A percentile compares a stretch with the other conserved stretches of the same genome.
phyloP scores from a whole-genome alignment of 2,797 vertebrate genomes.

The Margarornis squamiger region DNA sequence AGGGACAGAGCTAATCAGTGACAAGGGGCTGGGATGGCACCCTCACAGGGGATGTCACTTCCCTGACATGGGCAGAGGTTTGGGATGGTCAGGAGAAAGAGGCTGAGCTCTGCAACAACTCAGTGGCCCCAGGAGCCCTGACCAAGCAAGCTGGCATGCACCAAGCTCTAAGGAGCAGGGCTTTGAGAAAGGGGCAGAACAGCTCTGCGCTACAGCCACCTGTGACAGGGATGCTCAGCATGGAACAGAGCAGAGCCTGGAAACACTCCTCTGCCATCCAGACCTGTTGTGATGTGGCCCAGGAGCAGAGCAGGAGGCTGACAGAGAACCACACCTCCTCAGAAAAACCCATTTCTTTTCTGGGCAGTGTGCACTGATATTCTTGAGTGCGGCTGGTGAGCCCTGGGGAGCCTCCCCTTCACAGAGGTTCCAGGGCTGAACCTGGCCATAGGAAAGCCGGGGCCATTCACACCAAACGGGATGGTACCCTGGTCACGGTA shows the following conservation, averaged over 20 bases:
- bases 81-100: not conserved
- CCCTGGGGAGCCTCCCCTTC: not conserved
- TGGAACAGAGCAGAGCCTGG: not conserved
- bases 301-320: not conserved
- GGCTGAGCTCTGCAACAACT: not conserved
- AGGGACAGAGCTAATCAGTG: not conserved
- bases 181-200: not conserved
- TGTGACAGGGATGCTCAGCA: accelerated
- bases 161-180: not conserved
- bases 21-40: not conserved
- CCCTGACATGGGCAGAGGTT: not conserved
- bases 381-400: accelerated
- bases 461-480: accelerated
- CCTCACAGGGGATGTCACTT: not conserved
- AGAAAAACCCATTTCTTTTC: not conserved
- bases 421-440: not conserved
- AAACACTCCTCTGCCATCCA: not conserved
- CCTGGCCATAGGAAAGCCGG: accelerated
- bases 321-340: not conserved
- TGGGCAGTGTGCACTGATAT: accelerated
- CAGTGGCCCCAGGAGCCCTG: not conserved
- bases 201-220: not conserved
- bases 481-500: accelerated
- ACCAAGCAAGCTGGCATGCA: not conserved
- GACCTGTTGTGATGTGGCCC: not conserved